phyloP scores from a whole-genome alignment of 2,113 vertebrate genomes.

The Gymnorhina tibicen region DNA sequence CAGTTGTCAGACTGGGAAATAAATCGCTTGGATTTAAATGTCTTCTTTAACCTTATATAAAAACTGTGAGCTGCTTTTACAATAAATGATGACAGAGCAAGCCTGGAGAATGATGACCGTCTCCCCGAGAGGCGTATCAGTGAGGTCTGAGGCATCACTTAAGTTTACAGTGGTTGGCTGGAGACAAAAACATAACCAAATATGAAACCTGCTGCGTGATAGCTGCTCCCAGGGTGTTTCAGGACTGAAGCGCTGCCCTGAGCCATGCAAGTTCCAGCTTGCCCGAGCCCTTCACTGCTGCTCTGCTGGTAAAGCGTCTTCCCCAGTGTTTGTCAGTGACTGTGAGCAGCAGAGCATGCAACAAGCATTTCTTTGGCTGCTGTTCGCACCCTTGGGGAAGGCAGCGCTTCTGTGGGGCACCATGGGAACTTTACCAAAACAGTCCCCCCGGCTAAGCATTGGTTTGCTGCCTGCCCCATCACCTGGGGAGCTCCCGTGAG shows the following conservation, averaged over 20 bases:
- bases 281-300: background rate
- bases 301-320: background rate
- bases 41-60: conserved; percentile 47
- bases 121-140: background rate
- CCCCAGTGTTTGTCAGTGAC: background rate
- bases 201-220: background rate
- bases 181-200: background rate
- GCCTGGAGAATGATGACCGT: conserved; percentile 14
- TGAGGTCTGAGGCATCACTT: background rate
- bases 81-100: conserved; percentile 27
- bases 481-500: background rate
- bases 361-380: background rate
- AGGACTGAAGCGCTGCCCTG: background rate
- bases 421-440: background rate
- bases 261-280: background rate
- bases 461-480: background rate
- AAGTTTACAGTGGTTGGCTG: background rate
- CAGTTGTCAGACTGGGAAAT: conserved; percentile 30
- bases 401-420: background rate
- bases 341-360: background rate
- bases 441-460: background rate
- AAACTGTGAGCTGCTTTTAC: conserved; percentile 33
- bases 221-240: background rate
- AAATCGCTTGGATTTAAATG: conserved; percentile 52
- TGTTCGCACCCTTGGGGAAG: background rate